phyloP scores from a whole-genome alignment of 2,113 vertebrate species.

The Lucifuga dentata region DNA sequence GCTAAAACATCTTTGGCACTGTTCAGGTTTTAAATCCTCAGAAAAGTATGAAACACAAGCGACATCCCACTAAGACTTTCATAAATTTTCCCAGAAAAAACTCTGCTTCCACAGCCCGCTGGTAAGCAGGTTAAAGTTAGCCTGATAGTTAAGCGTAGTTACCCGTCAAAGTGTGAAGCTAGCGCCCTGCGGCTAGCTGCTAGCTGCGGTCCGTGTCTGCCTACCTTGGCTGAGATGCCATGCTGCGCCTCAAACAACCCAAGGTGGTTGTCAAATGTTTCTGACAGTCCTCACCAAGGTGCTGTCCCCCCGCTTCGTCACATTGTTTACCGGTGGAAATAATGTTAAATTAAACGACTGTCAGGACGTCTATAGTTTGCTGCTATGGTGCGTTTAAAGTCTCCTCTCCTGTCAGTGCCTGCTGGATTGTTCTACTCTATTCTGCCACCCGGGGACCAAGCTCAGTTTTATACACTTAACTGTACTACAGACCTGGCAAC shows the following conservation, averaged over 20 bases:
- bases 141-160: slow-evolving; percentile 1
- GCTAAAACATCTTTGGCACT: slow-evolving; percentile 19
- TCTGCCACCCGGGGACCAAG: slow-evolving; percentile 53
- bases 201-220: slow-evolving; percentile 49
- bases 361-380: slow-evolving; percentile 48
- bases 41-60: not conserved
- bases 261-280: slow-evolving; percentile 76
- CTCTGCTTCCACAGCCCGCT: not conserved
- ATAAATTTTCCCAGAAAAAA: slow-evolving; percentile 12
- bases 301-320: slow-evolving; percentile 50
- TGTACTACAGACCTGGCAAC: not conserved
- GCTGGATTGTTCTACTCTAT: slow-evolving; percentile 69
- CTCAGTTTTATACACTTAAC: slow-evolving; percentile 39
- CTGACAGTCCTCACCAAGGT: slow-evolving; percentile 51
- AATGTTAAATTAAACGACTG: slow-evolving; percentile 31
- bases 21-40: not conserved
- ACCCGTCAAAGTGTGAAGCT: slow-evolving; percentile 21
- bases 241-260: slow-evolving; percentile 70
- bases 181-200: slow-evolving; percentile 55
- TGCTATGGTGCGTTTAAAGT: slow-evolving; percentile 56
- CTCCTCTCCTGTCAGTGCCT: slow-evolving; percentile 52
- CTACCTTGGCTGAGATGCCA: slow-evolving; percentile 84
- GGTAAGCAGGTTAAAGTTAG: not conserved
- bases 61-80: not conserved
- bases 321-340: slow-evolving; percentile 60